Base-by-base conservation (phyloP, 2,797 vertebrate genomes). In the Manis pentadactyla region DNA sequence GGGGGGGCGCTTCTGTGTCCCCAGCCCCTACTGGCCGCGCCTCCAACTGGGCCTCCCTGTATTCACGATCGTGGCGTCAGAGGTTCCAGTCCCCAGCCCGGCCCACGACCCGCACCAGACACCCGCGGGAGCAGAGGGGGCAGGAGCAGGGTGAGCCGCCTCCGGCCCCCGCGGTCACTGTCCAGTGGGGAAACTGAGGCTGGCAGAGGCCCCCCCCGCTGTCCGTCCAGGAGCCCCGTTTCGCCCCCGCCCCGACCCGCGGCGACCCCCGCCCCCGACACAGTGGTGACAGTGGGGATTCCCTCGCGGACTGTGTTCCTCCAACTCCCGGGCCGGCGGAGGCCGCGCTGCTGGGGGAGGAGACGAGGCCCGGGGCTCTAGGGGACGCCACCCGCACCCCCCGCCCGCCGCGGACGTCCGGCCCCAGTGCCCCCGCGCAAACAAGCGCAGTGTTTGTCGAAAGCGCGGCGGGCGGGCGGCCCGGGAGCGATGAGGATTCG, bases 401-500 rank as follows among this genome's bases (percentile, higher is more conserved):
- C 9, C n/a, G 18, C 39, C 78, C n/a, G 21, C 37, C 4, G 18
- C 46, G 53, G 94, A 42, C 69, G 66, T 74, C 83, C 71, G n/a
- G 90, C 42, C 83, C 86, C 3, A 46, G 34, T 0, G 49, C 39
- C 85, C 69, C 59, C 9, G 69, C 59, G 78, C 94, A 83, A 88
- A 95, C 75, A 46, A 17, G 74, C 53, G 34, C 69, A 0, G n/a
- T 94, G 95, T 96, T 95, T 93, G 96, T 94, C 53, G 92, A 96
- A 81, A 77, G 95, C 97, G 85, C 96, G 81, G 87, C 82, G 93
- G 96, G 94, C 92, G 83, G 74, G 94, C 93, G 93, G 95, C 96
- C 90, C 81, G 53, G 87, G 96, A 96, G 96, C 95, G 90, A 92
- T 27, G 94, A 91, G 93, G 97, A 96, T 97, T 96, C 96, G 94